phyloP scores from a whole-genome alignment of 2,797 vertebrate species.

The Poecilia velifera region DNA sequence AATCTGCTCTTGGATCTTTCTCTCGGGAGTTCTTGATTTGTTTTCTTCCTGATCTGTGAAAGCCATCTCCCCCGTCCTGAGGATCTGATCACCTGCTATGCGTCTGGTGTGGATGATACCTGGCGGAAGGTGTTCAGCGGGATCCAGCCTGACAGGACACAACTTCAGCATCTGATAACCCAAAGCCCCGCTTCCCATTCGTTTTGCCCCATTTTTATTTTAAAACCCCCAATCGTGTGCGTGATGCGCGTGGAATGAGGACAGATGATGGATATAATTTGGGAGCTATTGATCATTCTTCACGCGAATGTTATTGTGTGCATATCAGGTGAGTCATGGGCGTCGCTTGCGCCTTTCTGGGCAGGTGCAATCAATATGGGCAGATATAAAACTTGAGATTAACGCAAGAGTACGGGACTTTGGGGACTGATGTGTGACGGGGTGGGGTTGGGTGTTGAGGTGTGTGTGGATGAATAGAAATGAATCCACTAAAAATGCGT shows the following conservation, averaged over 20 bases:
- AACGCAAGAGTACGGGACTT: neutral
- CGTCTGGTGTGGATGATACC: constrained; percentile 88
- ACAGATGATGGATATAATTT: constrained; percentile 97
- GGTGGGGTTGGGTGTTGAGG: neutral
- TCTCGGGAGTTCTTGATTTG: constrained; percentile 45
- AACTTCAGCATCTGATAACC: constrained; percentile 85
- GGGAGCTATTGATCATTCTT: constrained; percentile 96
- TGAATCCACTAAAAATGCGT: neutral
- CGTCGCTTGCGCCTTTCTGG: constrained; percentile 4
- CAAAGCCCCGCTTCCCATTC: constrained; percentile 10
- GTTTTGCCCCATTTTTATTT: constrained; percentile 38
- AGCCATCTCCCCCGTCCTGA: constrained; percentile 18
- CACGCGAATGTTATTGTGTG: constrained; percentile 96
- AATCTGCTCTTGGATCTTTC: constrained; percentile 20
- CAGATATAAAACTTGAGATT: neutral
- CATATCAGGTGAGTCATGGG: constrained; percentile 90
- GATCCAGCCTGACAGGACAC: constrained; percentile 84
- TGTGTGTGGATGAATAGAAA: neutral
- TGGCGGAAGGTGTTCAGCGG: constrained; percentile 86
- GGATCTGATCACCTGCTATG: constrained; percentile 85
- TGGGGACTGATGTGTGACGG: neutral
- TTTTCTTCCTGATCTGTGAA: constrained; percentile 29
- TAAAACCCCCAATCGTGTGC: constrained; percentile 68
- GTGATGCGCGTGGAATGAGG: constrained; percentile 96
- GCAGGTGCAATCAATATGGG: neutral